phyloP scores from a whole-genome alignment of 2,888 invertebrate species.

The Lasioglossum calceatum region DNA sequence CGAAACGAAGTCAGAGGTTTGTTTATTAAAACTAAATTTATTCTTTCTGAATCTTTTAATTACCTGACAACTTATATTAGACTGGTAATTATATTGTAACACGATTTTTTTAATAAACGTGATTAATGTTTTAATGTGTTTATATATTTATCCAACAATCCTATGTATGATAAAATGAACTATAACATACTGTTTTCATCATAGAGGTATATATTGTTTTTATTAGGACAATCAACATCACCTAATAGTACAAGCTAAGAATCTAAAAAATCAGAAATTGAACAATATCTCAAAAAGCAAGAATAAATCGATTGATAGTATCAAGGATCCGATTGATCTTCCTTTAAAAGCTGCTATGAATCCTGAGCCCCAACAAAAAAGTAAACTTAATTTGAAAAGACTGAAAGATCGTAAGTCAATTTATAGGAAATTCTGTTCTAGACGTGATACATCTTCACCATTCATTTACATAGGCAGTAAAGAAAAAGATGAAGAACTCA shows the following conservation, averaged over 20 bases:
- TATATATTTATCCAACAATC: background rate
- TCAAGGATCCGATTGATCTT: background rate
- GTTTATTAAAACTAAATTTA: background rate
- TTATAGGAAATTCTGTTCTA: constrained; percentile 1
- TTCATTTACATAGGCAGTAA: constrained; percentile 46
- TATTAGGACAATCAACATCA: constrained; percentile 23
- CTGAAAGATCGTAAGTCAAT: constrained; percentile 45
- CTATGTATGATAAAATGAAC: background rate
- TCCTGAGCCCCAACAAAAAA: background rate
- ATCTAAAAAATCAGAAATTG: constrained; percentile 19
- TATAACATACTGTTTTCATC: background rate
- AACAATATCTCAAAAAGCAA: background rate
- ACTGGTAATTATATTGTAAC: background rate
- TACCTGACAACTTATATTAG: background rate
- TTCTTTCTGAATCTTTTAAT: background rate
- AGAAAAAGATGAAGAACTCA: constrained; percentile 15
- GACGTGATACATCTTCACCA: background rate
- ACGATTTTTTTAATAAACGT: background rate
- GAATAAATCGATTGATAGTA: background rate
- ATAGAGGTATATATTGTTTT: background rate
- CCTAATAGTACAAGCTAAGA: constrained; percentile 22
- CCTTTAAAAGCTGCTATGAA: background rate
- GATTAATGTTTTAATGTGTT: background rate
- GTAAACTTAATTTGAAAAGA: constrained; percentile 43
- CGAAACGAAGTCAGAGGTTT: constrained; percentile 23